Percentiles rank a stretch among this genome's conserved stretches.
These are phyloP conservation scores for Hormaphis cornu DNA, from an alignment of 1,140 invertebrate genomes.

Conservation along the genomic window DNA sequence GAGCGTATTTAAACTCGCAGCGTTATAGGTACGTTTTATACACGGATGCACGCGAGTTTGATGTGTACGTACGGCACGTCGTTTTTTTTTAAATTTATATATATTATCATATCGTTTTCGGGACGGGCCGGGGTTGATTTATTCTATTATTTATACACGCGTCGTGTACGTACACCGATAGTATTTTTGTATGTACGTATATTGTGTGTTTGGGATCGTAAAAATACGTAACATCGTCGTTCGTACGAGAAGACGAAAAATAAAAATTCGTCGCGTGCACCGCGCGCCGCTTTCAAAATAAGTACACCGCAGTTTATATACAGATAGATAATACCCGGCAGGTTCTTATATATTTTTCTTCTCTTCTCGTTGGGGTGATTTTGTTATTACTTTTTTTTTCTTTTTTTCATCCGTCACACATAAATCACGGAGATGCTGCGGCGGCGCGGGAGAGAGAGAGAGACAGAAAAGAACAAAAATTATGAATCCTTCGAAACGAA, in stretches of 20 bases:
- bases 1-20: no score
- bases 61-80: not conserved
- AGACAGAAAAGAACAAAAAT: not conserved
- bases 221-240: slow-evolving; percentile 12
- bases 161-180: slow-evolving; percentile 3
- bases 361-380: slow-evolving; percentile 17
- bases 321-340: no score
- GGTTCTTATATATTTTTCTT: not conserved
- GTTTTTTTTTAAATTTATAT: no score
- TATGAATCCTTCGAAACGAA: slow-evolving; percentile 9
- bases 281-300: no score
- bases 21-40: no score
- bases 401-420: slow-evolving; percentile 21
- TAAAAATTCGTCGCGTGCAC: not conserved
- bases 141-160: slow-evolving; percentile 19
- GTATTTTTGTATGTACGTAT: not conserved
- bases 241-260: not conserved
- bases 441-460: not conserved
- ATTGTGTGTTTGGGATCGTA: no score
- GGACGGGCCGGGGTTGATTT: slow-evolving; percentile 11
- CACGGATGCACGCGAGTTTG: no score
- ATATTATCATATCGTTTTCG: no score
- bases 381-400: slow-evolving; percentile 27
- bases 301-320: no score
- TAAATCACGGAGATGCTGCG: slow-evolving; percentile 3